Base-by-base conservation (phyloP, 2,888 invertebrate species). In the Cheilosia impressa region DNA sequence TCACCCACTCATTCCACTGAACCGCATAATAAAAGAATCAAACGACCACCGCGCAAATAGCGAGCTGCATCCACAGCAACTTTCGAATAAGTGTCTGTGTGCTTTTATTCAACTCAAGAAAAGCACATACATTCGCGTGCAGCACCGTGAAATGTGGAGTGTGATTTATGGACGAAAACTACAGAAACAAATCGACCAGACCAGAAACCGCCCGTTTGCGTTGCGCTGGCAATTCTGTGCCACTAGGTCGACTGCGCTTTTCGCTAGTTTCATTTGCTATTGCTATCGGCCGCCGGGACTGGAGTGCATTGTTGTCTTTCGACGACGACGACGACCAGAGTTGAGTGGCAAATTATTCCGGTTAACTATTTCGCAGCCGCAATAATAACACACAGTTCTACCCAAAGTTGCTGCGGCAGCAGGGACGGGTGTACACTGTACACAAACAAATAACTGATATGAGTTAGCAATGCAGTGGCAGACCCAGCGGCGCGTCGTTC, bases 181-280 rank as follows among this genome's bases (percentile, higher is more conserved):
- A 71, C 34, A 75, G 63, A 80, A 80, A 71, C 75, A 84, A 57
- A 78, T 45, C 71, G 47, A 27, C 27, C 27, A 27, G 27, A 27
- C 27, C 6, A 27, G 27, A 31, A n/a, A 22, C 19, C 34, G 17
- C 6, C 24, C 9, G 60, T 58, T 75, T 75, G 50, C 50, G 71
- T 62, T 57, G 53, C 66, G 22, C 75, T 76, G 84, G 84, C 76
- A 81, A 76, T 81, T 85, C 84, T 81, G 34, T 81, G 84, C 76
- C 76, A 80, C 84, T 85, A 71, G 84, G 84, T 85, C 84, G 84
- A 80, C 76, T 85, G 71, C 55, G 63, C 69, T 80, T 52, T 83
- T 80, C 60, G 62, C 47, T 45, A 38, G 24, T 55, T 62, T 43
- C 65, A 77, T 68, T 53, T 47, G 38, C 45, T 47, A 38, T 4